Evolutionary conservation across 2,113 vertebrate genomes (phyloP).

Genomic region (Agelaius tricolor): DNA sequence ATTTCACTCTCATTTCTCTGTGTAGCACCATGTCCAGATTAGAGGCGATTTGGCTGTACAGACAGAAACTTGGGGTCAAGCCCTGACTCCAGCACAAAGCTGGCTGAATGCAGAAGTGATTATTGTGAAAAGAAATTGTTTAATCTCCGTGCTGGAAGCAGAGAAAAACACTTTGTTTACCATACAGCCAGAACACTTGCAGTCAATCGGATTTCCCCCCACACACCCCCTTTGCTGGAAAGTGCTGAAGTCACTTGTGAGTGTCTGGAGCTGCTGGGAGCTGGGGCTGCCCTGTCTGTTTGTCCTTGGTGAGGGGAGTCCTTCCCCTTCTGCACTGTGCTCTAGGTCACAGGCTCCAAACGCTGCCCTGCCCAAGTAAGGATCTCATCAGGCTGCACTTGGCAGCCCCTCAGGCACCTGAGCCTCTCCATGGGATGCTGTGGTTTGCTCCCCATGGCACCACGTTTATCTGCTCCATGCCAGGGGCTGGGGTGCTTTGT

Average conservation of each 20-base stretch:
- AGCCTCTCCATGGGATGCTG: neutral
- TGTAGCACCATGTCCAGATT: constrained; percentile 50
- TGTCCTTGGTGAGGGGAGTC: neutral
- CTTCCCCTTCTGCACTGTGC: neutral
- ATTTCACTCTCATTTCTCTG: constrained; percentile 4
- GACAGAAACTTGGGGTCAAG: constrained; percentile 53
- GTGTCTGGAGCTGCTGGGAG: constrained; percentile 13
- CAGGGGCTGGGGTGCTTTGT: neutral
- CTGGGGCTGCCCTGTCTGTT: neutral
- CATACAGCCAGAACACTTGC: constrained; percentile 45
- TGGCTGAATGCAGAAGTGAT: constrained; percentile 51
- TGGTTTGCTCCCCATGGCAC: neutral
- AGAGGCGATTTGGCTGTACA: constrained; percentile 33
- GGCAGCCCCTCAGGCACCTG: neutral
- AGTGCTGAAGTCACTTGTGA: neutral
- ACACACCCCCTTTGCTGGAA: constrained; percentile 18
- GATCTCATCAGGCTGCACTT: neutral
- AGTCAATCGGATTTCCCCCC: constrained; percentile 28
- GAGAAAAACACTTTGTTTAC: constrained; percentile 61
- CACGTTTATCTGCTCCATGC: accelerated
- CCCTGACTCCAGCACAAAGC: constrained; percentile 38
- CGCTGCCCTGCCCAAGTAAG: neutral
- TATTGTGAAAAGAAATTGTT: constrained; percentile 50
- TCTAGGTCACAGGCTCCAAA: neutral
- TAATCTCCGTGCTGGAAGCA: constrained; percentile 46